A percentile compares a stretch with the other conserved stretches of the same genome.
Evolutionary conservation across 2,113 vertebrate species (phyloP).

Genomic region (Ascaphus truei): DNA sequence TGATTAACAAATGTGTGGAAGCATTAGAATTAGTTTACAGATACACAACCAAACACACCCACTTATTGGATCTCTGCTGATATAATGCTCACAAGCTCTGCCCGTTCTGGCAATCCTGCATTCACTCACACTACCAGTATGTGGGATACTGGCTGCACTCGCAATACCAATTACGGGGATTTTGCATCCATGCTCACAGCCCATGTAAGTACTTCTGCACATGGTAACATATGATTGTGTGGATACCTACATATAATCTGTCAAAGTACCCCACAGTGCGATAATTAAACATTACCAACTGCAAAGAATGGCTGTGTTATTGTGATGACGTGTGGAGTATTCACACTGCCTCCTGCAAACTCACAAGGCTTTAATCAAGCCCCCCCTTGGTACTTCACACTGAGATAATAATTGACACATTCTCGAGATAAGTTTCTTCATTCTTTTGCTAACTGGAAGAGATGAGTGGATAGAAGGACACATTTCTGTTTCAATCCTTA

Average conservation of each 20-base stretch:
- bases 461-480: too few species aligned
- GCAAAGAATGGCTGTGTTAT: background rate
- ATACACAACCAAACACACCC: too few species aligned
- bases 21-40: too few species aligned
- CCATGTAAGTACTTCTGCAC: background rate
- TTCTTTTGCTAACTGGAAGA: background rate
- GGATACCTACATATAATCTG: background rate
- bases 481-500: too few species aligned
- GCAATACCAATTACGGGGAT: too few species aligned
- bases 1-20: too few species aligned
- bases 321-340: background rate
- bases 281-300: slow-evolving; percentile 13
- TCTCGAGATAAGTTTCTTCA: background rate
- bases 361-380: background rate
- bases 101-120: too few species aligned
- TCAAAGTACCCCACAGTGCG: background rate
- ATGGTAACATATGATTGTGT: background rate
- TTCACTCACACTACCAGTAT: too few species aligned
- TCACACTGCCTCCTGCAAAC: background rate
- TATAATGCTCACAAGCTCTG: too few species aligned
- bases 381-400: background rate
- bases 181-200: background rate
- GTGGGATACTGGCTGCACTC: too few species aligned
- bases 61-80: too few species aligned
- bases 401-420: background rate